Base-by-base conservation (phyloP, 2,113 vertebrate species). In the Seriola quinqueradiata region DNA sequence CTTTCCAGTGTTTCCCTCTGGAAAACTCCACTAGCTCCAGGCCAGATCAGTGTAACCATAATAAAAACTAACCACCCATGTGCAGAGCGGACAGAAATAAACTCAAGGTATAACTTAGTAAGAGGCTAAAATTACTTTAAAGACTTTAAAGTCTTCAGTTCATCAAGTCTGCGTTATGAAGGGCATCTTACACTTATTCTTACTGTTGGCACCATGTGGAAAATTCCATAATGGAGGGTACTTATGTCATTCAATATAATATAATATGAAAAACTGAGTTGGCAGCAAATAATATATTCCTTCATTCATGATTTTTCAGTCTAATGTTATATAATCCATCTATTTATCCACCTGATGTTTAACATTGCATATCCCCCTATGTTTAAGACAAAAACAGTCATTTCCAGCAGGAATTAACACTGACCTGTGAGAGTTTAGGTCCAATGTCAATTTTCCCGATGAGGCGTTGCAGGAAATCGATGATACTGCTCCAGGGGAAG, bases 401-500 rank as follows among this genome's bases (percentile, higher is more conserved):
- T 13, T 32, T 63, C 3, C 17, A 19, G 4, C 23, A 63, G 21
- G 5, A 19, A 11, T 34, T 10, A 32, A 12, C 3, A 54, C 91
- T 88, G 61, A 99, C 98, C 96, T 98, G 97, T 61, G 97, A 97
- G 69, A 96, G 94, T 65, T 95, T 94, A 19, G 97, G 97, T 64
- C 97, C 97, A 44, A 99, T 96, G 9, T 94, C 91, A 85, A 99
- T 97, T 17, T 95, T 96, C 86, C 88, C 58, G 21, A 98, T 92
- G 42, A 99, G 96, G 67, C 96, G 95, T 9, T 89, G 82, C 76
- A 99, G 93, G 84, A 99, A 99, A 0, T 84, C 89, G 0, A 89
- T 96, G 73, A 99, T 97, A 50, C 95, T 96, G 0, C 87, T 46
- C 98, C 98, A 99, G 3, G 98, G 98, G 75, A 97, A 99, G 91